Evolutionary conservation across 2,113 vertebrate species (phyloP).

Genomic region (Stictonetta naevosa): DNA sequence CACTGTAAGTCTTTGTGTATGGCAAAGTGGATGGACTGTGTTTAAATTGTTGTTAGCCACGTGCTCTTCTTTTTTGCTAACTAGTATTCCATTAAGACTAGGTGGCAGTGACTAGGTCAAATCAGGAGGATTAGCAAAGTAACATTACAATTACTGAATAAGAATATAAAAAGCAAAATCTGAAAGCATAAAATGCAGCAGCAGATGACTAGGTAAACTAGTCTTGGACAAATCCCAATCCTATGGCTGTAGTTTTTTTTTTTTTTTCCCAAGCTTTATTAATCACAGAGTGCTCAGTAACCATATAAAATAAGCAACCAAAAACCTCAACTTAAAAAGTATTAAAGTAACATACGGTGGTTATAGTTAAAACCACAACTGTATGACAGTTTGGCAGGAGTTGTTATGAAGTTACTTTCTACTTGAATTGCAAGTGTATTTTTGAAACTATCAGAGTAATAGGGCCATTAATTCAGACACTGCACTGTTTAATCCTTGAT

Average conservation of each 20-base stretch:
- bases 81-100: not conserved
- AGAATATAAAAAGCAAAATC: not conserved
- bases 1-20: not conserved
- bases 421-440: not conserved
- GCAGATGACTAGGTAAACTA: not conserved
- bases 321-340: not conserved
- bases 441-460: not conserved
- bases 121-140: not conserved
- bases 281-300: not conserved
- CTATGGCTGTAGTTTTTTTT: not conserved
- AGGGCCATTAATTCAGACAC: not conserved
- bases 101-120: not conserved
- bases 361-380: not conserved
- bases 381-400: not conserved
- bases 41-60: not conserved
- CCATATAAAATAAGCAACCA: not conserved
- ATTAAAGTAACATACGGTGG: not conserved
- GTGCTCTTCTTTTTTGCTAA: not conserved
- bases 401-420: not conserved
- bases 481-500: not conserved
- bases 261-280: not conserved
- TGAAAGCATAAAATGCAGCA: not conserved
- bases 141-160: not conserved
- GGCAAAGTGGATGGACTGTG: not conserved
- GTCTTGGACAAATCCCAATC: not conserved